Conservation (phyloP, 2,888 invertebrate genomes). For the Heterodera filipjevi region DNA sequence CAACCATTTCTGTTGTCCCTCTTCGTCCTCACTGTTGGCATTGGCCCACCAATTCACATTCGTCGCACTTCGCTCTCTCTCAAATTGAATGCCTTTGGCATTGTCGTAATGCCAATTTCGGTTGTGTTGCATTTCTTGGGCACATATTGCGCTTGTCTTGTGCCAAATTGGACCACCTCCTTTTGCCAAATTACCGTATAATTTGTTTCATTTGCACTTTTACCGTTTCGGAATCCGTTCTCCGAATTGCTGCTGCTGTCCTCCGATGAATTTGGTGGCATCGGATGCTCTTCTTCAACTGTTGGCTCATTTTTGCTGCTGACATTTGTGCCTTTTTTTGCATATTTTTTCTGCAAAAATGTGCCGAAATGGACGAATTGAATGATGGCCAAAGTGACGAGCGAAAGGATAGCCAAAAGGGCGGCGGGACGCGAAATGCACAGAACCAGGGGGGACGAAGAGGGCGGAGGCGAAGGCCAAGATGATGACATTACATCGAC, state of each 20-base stretch:
- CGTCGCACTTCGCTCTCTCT: background rate
- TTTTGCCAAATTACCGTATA: background rate
- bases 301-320: background rate
- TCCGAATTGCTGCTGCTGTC: background rate
- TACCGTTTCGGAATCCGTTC: background rate
- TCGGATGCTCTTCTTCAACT: background rate
- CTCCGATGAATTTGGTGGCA: background rate
- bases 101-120: background rate
- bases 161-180: background rate
- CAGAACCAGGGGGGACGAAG: background rate
- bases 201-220: background rate
- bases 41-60: background rate
- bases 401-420: background rate
- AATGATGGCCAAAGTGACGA: background rate
- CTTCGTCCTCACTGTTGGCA: background rate
- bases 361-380: background rate
- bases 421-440: background rate
- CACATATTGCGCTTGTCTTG: background rate
- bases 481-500: no score
- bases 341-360: constrained; percentile 1
- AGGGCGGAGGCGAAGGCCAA: no score
- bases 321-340: background rate
- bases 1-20: background rate
- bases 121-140: background rate
- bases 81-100: background rate